Conservation (phyloP, 2,888 invertebrate species). For the Atethmia centrago region DNA sequence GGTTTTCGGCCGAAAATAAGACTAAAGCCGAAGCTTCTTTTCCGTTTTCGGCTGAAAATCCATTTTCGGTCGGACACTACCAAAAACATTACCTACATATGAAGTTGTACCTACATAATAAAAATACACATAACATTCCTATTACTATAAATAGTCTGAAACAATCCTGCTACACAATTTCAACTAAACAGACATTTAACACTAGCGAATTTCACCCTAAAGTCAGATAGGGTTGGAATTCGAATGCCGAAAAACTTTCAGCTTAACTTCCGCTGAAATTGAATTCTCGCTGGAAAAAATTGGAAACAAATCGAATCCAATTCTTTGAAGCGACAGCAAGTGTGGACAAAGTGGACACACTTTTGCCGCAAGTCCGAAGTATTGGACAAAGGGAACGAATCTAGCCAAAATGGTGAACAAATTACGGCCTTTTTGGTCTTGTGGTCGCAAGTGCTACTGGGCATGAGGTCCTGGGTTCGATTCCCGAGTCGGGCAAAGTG, state of each 20-base stretch:
- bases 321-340: constrained; percentile 24
- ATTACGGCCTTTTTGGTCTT: not conserved
- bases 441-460: not conserved
- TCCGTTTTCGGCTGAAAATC: too few relatives aligned
- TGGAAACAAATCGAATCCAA: constrained; percentile 29
- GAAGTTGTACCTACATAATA: too few relatives aligned
- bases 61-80: too few relatives aligned
- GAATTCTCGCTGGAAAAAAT: constrained; percentile 15
- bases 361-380: constrained; percentile 11
- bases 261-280: constrained; percentile 25
- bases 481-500: not conserved
- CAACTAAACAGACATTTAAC: constrained; percentile 7
- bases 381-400: constrained; percentile 16
- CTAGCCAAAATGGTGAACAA: constrained; percentile 3
- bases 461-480: not conserved
- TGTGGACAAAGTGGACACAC: constrained; percentile 32
- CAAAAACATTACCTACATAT: too few relatives aligned
- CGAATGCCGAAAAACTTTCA: constrained; percentile 29
- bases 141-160: not conserved
- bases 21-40: too few relatives aligned
- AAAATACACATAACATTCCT: too few relatives aligned
- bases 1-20: too few relatives aligned
- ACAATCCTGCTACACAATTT: not conserved
- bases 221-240: constrained; percentile 22
- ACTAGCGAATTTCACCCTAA: constrained; percentile 1